Evolutionary conservation across 2,888 invertebrate genomes (phyloP).

Genomic region (Cephus runcator): DNA sequence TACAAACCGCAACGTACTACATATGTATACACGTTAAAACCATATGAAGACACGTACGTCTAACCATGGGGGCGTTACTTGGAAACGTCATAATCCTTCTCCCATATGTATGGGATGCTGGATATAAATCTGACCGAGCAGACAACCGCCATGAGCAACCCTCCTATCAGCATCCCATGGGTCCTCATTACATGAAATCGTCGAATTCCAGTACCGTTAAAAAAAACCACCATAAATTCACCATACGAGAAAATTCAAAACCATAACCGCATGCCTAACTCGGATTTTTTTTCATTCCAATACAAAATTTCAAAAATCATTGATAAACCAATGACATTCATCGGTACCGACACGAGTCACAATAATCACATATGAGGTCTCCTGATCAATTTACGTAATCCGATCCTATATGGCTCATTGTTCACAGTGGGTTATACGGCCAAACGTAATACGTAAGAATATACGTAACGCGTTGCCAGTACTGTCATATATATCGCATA

Average conservation of each 20-base stretch:
- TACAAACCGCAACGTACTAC: background rate
- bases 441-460: background rate
- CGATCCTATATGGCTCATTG: conserved; percentile 43
- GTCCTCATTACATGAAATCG: background rate
- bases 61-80: conserved; percentile 39
- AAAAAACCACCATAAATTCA: background rate
- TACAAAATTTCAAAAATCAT: too few species aligned
- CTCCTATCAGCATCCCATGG: background rate
- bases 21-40: background rate
- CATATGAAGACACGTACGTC: conserved; percentile 10
- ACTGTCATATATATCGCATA: background rate
- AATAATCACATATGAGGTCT: background rate
- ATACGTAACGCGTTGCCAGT: background rate
- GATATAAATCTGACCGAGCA: conserved; percentile 34
- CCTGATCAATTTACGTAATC: conserved; percentile 41
- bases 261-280: background rate
- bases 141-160: background rate
- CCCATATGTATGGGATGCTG: conserved; percentile 19
- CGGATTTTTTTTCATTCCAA: background rate
- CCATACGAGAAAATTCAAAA: background rate
- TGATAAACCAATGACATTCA: too few species aligned
- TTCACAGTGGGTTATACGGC: conserved; percentile 23
- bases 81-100: conserved; percentile 55
- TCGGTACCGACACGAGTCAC: background rate
- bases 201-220: background rate